A percentile compares a stretch with the other conserved stretches of the same genome.
Evolutionary conservation across 2,888 invertebrate genomes (phyloP).

Genomic region (Zele albiditarsus): DNA sequence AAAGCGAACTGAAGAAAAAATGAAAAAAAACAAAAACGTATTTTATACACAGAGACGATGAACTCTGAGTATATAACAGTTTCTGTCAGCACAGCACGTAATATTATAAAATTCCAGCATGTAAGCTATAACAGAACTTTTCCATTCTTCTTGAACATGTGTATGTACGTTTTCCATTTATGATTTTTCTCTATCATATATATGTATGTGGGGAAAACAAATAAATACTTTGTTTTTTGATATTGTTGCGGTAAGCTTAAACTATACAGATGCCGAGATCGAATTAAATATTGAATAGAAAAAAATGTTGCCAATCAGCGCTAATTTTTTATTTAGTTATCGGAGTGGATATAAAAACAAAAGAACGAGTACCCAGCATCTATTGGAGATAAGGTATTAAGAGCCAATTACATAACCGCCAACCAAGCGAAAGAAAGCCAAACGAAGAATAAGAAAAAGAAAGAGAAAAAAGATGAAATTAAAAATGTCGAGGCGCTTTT

Average conservation of each 20-base stretch:
- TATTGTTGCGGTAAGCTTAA: neutral
- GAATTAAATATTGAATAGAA: neutral
- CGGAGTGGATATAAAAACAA: neutral
- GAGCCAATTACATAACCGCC: conserved; percentile 4
- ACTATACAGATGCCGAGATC: neutral
- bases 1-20: neutral
- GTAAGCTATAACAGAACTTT: neutral
- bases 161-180: neutral
- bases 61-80: neutral
- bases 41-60: neutral
- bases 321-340: neutral
- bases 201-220: neutral
- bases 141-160: neutral
- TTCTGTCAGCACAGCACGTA: conserved; percentile 13
- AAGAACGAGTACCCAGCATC: neutral
- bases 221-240: neutral
- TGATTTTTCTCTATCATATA: neutral
- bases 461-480: neutral
- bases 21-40: neutral
- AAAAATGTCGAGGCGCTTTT: conserved; percentile 22
- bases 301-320: neutral
- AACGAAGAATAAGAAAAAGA: conserved; percentile 3
- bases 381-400: neutral
- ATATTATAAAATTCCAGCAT: neutral
- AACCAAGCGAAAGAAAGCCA: conserved; percentile 15